These are phyloP conservation scores for Saturnia japonica DNA, from an alignment of 2,888 invertebrate genomes.

Conservation along the genomic window DNA sequence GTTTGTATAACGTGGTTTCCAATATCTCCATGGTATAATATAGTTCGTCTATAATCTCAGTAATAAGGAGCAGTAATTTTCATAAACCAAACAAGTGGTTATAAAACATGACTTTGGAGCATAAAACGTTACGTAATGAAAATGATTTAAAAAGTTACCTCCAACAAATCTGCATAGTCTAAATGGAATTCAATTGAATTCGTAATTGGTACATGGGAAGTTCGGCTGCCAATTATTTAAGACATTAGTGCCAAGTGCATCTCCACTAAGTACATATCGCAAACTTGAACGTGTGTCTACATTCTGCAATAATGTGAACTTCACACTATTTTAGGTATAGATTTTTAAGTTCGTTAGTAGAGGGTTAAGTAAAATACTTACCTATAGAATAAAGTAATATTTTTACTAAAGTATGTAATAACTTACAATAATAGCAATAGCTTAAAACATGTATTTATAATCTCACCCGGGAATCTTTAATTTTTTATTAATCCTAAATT, in stretches of 20 bases:
- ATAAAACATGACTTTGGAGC: too few relatives aligned
- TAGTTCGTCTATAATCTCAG: too few relatives aligned
- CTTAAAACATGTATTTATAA: too few relatives aligned
- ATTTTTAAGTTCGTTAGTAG: background rate
- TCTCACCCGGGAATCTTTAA: too few relatives aligned
- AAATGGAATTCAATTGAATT: conserved; percentile 39
- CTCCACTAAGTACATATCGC: conserved; percentile 52
- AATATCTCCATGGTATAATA: too few relatives aligned
- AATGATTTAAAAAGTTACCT: conserved; percentile 30
- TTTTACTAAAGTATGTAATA: too few relatives aligned
- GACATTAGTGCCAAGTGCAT: conserved; percentile 59
- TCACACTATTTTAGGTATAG: background rate
- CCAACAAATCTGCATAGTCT: conserved; percentile 32
- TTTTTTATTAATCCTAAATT: too few relatives aligned
- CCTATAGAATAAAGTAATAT: background rate
- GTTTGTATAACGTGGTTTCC: too few relatives aligned
- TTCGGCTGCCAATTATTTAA: conserved; percentile 67
- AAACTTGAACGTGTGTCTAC: conserved; percentile 53
- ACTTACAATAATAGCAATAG: too few relatives aligned
- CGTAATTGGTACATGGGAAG: conserved; percentile 58
- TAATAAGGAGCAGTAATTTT: too few relatives aligned
- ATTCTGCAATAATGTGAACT: conserved; percentile 19
- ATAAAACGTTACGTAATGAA: background rate
- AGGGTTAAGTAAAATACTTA: background rate
- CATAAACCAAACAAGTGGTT: too few relatives aligned